phyloP scores from a whole-genome alignment of 1,140 invertebrate species.

The Argopecten irradians region DNA sequence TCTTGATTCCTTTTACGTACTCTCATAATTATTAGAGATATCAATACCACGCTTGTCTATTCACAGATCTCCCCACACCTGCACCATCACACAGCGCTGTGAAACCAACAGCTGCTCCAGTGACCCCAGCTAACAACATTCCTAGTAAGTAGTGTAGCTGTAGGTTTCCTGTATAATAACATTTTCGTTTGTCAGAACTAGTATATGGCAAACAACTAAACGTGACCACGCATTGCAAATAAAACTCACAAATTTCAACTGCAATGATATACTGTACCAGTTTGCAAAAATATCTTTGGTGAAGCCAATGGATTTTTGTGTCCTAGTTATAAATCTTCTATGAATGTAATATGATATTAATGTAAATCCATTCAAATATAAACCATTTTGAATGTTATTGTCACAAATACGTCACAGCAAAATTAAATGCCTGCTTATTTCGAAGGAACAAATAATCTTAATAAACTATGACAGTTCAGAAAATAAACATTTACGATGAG shows the following conservation, averaged over 20 bases:
- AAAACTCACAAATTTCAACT: background rate
- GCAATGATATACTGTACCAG: background rate
- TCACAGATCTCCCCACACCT: slow-evolving; percentile 25
- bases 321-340: no score
- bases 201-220: background rate
- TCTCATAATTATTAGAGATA: background rate
- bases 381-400: no score
- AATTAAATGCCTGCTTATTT: no score
- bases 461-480: background rate
- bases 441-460: no score
- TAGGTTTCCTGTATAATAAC: background rate
- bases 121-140: slow-evolving; percentile 37
- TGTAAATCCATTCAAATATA: no score
- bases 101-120: slow-evolving; percentile 31
- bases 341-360: no score
- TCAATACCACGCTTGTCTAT: slow-evolving; percentile 50
- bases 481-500: no score
- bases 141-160: slow-evolving; percentile 37
- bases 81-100: background rate
- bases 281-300: background rate
- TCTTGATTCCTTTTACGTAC: no score
- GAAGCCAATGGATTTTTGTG: background rate
- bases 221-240: background rate
- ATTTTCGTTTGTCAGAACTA: background rate
- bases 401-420: no score